A percentile compares a stretch with the other conserved stretches of the same genome.
phyloP scores from a whole-genome alignment of 2,113 vertebrate species.

The Calidris pugnax region DNA sequence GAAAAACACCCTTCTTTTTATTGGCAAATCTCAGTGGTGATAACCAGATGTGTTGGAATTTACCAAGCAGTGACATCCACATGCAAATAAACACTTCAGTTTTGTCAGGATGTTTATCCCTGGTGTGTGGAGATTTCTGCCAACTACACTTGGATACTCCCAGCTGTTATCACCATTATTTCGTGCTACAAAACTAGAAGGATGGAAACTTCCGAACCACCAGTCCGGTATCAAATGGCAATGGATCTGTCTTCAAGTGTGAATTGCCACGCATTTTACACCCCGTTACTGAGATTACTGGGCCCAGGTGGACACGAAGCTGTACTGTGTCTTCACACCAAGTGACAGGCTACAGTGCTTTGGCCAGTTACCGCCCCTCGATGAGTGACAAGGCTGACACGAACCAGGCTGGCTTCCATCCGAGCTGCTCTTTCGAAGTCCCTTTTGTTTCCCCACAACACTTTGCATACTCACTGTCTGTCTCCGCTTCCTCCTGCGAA shows the following conservation, averaged over 20 bases:
- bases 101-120: slow-evolving; percentile 51
- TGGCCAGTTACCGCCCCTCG: not conserved
- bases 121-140: slow-evolving; percentile 24
- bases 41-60: slow-evolving; percentile 63
- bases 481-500: slow-evolving; percentile 26
- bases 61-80: slow-evolving; percentile 59
- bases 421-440: slow-evolving; percentile 39
- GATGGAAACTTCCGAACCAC: not conserved
- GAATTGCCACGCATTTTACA: not conserved
- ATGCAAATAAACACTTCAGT: slow-evolving; percentile 48
- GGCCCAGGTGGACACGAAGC: not conserved
- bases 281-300: not conserved
- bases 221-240: not conserved
- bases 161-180: slow-evolving; percentile 34
- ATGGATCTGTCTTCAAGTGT: not conserved
- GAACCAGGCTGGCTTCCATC: not conserved
- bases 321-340: not conserved
- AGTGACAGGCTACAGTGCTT: not conserved
- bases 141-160: slow-evolving; percentile 20
- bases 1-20: slow-evolving; percentile 26
- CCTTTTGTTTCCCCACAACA: slow-evolving; percentile 48
- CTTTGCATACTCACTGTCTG: slow-evolving; percentile 51
- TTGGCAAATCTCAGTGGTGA: slow-evolving; percentile 36
- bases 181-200: not conserved
- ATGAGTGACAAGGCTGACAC: not conserved